Conservation (phyloP, 2,113 vertebrate species). For the Lagopus muta region DNA sequence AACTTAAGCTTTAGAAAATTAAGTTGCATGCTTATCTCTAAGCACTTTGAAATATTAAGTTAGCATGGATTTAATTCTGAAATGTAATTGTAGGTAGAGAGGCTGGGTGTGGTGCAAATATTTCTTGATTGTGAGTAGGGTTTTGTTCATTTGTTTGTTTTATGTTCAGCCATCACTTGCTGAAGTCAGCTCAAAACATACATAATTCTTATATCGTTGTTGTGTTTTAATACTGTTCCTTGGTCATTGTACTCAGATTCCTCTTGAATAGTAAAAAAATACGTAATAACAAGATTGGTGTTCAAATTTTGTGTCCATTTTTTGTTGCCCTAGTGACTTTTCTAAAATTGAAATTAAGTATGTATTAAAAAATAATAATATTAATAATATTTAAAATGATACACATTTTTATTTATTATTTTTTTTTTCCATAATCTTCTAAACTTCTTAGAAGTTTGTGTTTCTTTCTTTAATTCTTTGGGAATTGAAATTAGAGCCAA, state of each 20-base stretch:
- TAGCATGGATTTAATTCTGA: rapidly evolving
- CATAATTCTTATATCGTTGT: rapidly evolving
- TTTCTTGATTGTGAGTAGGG: background rate
- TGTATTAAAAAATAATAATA: background rate
- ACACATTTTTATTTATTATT: background rate
- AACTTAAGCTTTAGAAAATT: rapidly evolving
- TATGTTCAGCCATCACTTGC: rapidly evolving
- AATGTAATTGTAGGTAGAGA: rapidly evolving
- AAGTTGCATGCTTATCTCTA: rapidly evolving
- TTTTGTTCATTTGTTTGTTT: background rate
- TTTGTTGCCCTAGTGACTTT: background rate
- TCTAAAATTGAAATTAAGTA: background rate
- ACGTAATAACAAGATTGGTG: rapidly evolving
- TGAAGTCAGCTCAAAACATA: background rate
- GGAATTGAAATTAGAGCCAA: background rate
- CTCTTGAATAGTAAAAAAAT: background rate
- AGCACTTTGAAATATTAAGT: rapidly evolving
- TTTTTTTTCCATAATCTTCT: rapidly evolving
- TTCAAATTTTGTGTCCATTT: rapidly evolving
- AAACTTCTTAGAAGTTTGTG: too few species aligned
- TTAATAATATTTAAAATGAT: background rate
- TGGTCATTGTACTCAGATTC: rapidly evolving
- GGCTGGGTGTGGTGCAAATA: background rate
- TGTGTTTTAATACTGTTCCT: rapidly evolving
- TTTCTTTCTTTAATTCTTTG: background rate